Conservation (phyloP, 1,140 invertebrate species). For the Alviniconcha marisindica region DNA sequence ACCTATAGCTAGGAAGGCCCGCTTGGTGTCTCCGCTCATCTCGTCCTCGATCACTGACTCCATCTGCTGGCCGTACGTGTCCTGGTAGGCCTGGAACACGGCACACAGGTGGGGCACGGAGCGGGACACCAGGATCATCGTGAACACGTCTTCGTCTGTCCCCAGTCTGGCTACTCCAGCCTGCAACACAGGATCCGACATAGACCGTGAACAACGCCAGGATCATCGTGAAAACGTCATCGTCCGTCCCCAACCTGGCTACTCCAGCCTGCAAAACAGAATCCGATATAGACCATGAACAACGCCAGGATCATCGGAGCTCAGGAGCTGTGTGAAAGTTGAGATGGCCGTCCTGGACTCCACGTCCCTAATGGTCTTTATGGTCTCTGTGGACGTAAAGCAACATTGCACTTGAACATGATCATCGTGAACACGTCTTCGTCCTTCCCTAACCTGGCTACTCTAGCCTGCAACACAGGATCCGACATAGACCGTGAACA, state of each 20-base stretch:
- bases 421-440: slow-evolving; percentile 85
- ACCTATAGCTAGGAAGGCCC: slow-evolving; percentile 70
- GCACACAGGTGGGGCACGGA: slow-evolving; percentile 82
- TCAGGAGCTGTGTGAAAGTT: too few relatives aligned
- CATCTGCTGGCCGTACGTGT: slow-evolving; percentile 67
- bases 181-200: slow-evolving; percentile 44
- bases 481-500: too few relatives aligned
- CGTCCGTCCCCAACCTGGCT: too few relatives aligned
- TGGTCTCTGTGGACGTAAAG: too few relatives aligned
- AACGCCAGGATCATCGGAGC: too few relatives aligned
- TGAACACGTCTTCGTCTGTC: slow-evolving; percentile 85
- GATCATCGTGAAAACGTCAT: too few relatives aligned
- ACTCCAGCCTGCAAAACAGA: too few relatives aligned
- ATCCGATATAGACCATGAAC: too few relatives aligned
- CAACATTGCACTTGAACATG: too few relatives aligned
- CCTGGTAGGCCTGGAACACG: slow-evolving; percentile 83
- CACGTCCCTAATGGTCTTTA: too few relatives aligned
- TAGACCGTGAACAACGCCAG: too few relatives aligned
- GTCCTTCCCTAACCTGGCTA: slow-evolving; percentile 82
- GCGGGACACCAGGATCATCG: slow-evolving; percentile 82
- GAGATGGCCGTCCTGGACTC: too few relatives aligned
- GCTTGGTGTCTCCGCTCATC: slow-evolving; percentile 68
- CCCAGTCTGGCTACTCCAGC: slow-evolving; percentile 79
- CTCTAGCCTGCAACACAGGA: slow-evolving; percentile 61
- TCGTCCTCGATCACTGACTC: slow-evolving; percentile 64